Base-by-base conservation (phyloP, 2,113 vertebrate genomes). In the Hydropotes inermis region DNA sequence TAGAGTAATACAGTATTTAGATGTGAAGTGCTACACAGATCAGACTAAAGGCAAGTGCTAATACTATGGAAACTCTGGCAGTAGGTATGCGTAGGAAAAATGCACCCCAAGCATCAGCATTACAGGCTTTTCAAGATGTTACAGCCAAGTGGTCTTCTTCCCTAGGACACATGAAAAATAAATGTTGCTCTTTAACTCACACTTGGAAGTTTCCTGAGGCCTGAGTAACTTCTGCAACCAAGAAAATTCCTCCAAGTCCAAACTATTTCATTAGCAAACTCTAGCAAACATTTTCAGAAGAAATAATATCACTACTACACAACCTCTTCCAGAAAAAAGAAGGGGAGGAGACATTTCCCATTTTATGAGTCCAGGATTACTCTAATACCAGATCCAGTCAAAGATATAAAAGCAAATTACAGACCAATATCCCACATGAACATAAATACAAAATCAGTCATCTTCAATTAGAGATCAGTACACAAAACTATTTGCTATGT, bases 371-470 rank as follows among this genome's bases (percentile, higher is more conserved):
- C 50, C 25, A 94, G 13, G 81, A 91, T 81, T 88, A 57, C 33
- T 85, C 36, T 57, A 54, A 84, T 28, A 36, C 10, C 45, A 85
- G 78, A 95, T 95, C 19, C 60, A 83, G 33, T 74, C 61, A 96
- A 97, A 74, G 39, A 91, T 27, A 93, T 84, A 85, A 91, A 94
- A 97, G 43, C 30, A 78, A 93, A 93, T 70, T 87, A 90, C 15
- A 96, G n/a, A 70, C 52, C 21, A 95, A 67, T 50, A 91, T 9
- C 21, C 45, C n/a, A 61, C 6, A 94, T 10, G 11, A 90, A 36
- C 52, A 85, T 12, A 96, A 21, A 84, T 85, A 45, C 15, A 23
- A 70, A 70, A 60, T 45, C 52, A 87, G 28, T 6, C 23, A 57
- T 6, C 43, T 60, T 94, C 89, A 89, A 58, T 91, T 74, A 95